Percentiles rank a stretch among this genome's conserved stretches.
phyloP scores from a whole-genome alignment of 2,888 invertebrate species.

The Parascotia fuliginaria region DNA sequence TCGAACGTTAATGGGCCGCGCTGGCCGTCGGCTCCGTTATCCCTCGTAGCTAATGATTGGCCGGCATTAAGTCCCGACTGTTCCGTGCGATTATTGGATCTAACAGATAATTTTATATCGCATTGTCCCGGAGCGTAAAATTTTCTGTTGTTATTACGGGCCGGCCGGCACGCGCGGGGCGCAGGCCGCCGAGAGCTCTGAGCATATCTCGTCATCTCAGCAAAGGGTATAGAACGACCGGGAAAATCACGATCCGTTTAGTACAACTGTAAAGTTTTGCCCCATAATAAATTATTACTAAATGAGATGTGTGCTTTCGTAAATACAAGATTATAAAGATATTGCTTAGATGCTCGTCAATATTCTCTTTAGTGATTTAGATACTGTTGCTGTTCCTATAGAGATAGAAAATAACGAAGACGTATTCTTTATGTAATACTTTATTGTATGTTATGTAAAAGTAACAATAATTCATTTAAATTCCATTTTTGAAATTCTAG shows the following conservation, averaged over 20 bases:
- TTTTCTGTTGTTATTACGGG: slow-evolving; percentile 83
- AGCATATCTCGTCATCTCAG: slow-evolving; percentile 61
- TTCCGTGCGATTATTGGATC: slow-evolving; percentile 86
- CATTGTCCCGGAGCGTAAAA: slow-evolving; percentile 86
- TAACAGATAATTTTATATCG: slow-evolving; percentile 86
- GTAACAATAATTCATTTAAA: too few species aligned
- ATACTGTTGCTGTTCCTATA: neutral
- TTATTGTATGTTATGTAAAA: too few species aligned
- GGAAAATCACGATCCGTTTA: slow-evolving; percentile 65
- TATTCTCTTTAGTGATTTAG: neutral
- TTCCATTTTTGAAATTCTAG: too few species aligned
- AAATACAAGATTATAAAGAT: neutral
- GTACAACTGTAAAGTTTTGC: slow-evolving; percentile 41
- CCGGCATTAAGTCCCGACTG: slow-evolving; percentile 83
- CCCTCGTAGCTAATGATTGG: slow-evolving; percentile 86
- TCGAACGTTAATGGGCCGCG: slow-evolving; percentile 66
- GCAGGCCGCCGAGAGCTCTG: slow-evolving; percentile 48
- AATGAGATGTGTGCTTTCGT: slow-evolving; percentile 26
- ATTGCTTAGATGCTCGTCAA: neutral
- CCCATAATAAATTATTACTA: slow-evolving; percentile 32
- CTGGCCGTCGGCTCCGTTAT: slow-evolving; percentile 82
- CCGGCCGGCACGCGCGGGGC: slow-evolving; percentile 60
- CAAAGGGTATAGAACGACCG: slow-evolving; percentile 56
- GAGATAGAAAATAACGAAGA: too few species aligned
- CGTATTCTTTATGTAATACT: too few species aligned